Base-by-base conservation (phyloP, 2,113 vertebrate genomes). In the Corythornis madagascariensis region DNA sequence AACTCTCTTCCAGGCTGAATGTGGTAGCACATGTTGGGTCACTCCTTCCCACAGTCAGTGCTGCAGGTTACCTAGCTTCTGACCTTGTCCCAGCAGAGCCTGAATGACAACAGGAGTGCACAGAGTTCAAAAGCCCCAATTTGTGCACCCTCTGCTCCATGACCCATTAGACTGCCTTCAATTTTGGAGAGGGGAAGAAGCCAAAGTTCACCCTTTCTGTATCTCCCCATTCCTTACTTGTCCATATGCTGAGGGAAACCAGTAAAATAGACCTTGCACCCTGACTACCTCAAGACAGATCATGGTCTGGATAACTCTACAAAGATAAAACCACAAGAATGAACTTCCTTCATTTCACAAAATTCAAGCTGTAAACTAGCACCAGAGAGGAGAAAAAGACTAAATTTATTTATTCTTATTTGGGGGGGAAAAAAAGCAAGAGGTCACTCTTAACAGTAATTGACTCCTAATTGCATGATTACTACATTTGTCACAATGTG, bases 401-500 rank as follows among this genome's bases (percentile, higher is more conserved):
- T 55, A 33, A 53, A 55, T 77, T 80, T 77, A 28, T 63, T 89
- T 90, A 25, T 78, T 74, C n/a, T 64, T 69, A 33, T 26, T 14
- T 63, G 33, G 16, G 47, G 53, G 57, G 38, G 10, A 92, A 88
- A 88, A 18, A 28, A 79, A 82, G 38, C 38, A 89, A 95, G 29
- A 83, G 52, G 56, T 71, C 60, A 64, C 26, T 83, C 42, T 65
- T 79, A 52, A 52, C 24, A 92, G 33, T 76, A 93, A 94, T 92
- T 89, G 73, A 69, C 48, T 89, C 26, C 13, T 93, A 94, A 94
- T 92, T 93, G 56, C 82, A 53, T 59, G 60, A 94, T 92, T 94
- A 74, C 60, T 83, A 89, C 52, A 83, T 88, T 89, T 96, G 91
- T 95, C 92, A 93, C 71, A 87, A 83, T 80, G 43, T 80, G 94